Conservation (phyloP, 2,888 invertebrate species). For the Glyphotaelius pellucidus region DNA sequence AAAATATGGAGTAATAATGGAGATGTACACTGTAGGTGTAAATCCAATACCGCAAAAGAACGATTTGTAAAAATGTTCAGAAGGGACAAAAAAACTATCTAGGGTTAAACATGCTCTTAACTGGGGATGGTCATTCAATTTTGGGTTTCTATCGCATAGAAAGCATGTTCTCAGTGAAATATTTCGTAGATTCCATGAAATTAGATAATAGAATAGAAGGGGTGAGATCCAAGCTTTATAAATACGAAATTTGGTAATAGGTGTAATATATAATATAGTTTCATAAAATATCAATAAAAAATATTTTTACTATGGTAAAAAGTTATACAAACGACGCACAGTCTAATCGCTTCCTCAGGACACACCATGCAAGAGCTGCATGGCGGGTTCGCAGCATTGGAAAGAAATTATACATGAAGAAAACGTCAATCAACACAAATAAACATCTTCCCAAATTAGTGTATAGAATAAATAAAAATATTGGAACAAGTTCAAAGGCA, state of each 20-base stretch:
- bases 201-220: no score
- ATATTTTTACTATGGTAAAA: conserved; percentile 43
- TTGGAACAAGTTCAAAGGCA: background rate
- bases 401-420: conserved; percentile 21
- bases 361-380: conserved; percentile 94
- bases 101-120: no score
- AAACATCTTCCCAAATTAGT: background rate
- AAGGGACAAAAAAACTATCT: no score
- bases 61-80: no score
- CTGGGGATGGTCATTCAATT: no score
- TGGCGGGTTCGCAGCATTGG: conserved; percentile 34
- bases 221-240: background rate
- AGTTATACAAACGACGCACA: conserved; percentile 81
- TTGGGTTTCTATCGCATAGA: no score
- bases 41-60: no score
- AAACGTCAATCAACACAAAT: background rate
- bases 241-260: background rate
- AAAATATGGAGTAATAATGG: no score
- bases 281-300: background rate
- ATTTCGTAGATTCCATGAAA: no score
- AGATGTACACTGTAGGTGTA: no score
- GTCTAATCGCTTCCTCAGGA: conserved; percentile 93
- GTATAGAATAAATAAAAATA: background rate
- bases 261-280: background rate
- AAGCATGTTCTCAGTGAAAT: no score